Evolutionary conservation across 2,797 vertebrate genomes (phyloP).

Genomic region (Amblyopsis hoosieri): DNA sequence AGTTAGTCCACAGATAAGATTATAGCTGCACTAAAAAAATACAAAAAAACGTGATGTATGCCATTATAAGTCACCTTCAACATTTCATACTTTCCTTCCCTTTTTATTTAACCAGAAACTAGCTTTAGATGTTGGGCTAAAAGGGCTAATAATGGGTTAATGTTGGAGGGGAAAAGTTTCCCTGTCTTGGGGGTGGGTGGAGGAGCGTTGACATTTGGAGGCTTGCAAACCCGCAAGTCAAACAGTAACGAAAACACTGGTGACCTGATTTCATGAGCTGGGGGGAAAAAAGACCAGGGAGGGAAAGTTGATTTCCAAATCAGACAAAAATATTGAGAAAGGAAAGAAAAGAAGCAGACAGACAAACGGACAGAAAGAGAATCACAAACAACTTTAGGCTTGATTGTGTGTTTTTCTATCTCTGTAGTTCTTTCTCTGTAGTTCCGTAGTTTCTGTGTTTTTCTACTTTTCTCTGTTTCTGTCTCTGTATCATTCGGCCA

Average conservation of each 20-base stretch:
- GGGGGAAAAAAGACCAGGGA: constrained; percentile 33
- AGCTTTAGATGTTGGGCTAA: constrained; percentile 17
- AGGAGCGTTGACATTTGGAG: constrained; percentile 69
- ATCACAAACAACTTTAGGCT: constrained; percentile 15
- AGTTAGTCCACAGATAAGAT: constrained; percentile 33
- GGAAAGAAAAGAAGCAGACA: background rate
- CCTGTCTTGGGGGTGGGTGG: constrained; percentile 75
- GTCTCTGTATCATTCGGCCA: constrained; percentile 36
- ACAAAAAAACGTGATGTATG: constrained; percentile 1
- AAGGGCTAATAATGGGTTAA: constrained; percentile 75
- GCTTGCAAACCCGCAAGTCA: constrained; percentile 70
- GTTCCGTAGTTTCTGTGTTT: background rate
- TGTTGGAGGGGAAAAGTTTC: constrained; percentile 69
- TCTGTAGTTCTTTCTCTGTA: constrained; percentile 26
- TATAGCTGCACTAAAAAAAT: constrained; percentile 16
- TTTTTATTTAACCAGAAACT: background rate
- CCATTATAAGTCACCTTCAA: constrained; percentile 11
- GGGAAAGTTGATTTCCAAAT: constrained; percentile 30
- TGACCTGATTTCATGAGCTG: constrained; percentile 71
- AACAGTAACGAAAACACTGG: constrained; percentile 76
- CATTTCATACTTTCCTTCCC: constrained; percentile 4
- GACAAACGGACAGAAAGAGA: constrained; percentile 3
- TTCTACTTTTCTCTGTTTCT: background rate
- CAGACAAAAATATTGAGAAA: constrained; percentile 16
- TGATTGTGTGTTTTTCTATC: background rate